Base-by-base conservation (phyloP, 2,113 vertebrate genomes). In the Erythrolamprus reginae region DNA sequence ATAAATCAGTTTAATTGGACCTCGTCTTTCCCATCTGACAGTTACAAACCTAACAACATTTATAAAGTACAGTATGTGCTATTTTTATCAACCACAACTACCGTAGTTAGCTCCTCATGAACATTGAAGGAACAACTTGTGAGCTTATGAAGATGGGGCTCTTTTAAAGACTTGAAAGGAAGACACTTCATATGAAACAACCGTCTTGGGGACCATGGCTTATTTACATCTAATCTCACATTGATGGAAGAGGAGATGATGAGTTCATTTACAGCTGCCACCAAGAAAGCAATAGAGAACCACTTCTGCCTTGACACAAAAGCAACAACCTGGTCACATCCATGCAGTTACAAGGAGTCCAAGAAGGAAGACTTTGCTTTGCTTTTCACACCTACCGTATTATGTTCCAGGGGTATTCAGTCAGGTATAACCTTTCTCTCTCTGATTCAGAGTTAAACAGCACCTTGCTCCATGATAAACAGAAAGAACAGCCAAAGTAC, bases 381-480 rank as follows among this genome's bases (percentile, higher is more conserved):
- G n/a, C n/a, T n/a, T n/a, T 77, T 77, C 33, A 77, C 33, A 42
- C 65, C 7, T 77, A 26, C 56, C 9, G 9, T 58, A 77, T 38
- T 42, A 7, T 45, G 24, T 26, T 45, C 6, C 6, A 0, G 21
- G 15, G 86, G 10, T 56, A 42, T 55, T 87, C 53, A 45, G 38
- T 87, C 52, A 28, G 82, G 84, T 3, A 56, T 92, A 90, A 92
- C n/a, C 2, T 84, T 82, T 92, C 93, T 88, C 93, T 88, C 90
- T 95, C 61, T 91, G 93, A 95, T 92, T 92, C 94, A 95, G 42
- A 92, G 94, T 84, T 0, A 0, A 93, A 89, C 90, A 90, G 94
- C 86, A 88, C 92, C 93, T 94, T 83, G 42, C 77, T 17, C 93
- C 90, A 84, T 5, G 77, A 93, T 65, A 65, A 86, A 19, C 38